A percentile compares a stretch with the other conserved stretches of the same genome.
Conservation (phyloP, 2,888 invertebrate species). For the Tyria jacobaeae region DNA sequence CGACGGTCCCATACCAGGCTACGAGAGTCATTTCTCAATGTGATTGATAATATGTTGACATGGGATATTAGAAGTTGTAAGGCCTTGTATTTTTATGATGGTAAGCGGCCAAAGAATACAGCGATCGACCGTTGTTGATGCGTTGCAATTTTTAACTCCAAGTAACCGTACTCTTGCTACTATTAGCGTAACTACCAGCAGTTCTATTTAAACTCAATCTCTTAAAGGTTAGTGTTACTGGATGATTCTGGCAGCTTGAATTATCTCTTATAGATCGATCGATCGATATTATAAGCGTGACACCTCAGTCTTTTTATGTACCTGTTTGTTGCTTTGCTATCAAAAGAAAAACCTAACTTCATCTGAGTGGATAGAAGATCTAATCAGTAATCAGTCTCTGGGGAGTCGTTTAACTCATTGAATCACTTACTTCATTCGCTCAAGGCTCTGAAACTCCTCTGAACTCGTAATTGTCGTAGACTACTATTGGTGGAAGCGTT, state of each 20-base stretch:
- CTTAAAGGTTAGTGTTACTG: no score
- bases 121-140: no score
- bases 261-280: neutral
- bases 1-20: neutral
- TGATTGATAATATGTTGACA: neutral
- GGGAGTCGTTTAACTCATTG: neutral
- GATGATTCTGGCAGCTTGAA: neutral
- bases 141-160: neutral
- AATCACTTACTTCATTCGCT: neutral
- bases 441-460: no score
- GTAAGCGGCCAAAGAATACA: no score
- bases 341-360: neutral
- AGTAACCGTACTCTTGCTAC: neutral
- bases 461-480: neutral
- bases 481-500: neutral
- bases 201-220: no score
- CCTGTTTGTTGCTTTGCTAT: neutral
- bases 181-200: neutral
- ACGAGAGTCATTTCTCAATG: neutral
- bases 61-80: neutral
- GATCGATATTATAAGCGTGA: neutral
- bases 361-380: neutral
- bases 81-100: neutral
- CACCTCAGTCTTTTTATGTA: no score
- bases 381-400: neutral